Conservation (phyloP, 2,797 vertebrate genomes). For the Acanthornis magna region DNA sequence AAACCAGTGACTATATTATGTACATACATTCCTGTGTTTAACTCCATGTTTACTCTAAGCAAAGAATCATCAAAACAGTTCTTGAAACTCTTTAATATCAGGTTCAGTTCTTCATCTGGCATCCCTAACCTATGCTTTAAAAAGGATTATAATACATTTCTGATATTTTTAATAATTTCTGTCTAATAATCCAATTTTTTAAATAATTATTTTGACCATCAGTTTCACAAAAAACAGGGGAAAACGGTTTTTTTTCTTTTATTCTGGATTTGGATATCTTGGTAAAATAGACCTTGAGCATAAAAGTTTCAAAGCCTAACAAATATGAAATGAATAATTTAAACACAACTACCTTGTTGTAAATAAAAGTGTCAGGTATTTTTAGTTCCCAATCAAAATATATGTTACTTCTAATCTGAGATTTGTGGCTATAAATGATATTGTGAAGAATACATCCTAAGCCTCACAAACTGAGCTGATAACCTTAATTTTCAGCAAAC, state of each 20-base stretch:
- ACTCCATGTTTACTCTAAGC: neutral
- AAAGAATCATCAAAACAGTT: neutral
- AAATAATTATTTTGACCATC: neutral
- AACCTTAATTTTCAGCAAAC: neutral
- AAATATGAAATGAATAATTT: neutral
- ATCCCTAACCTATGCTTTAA: neutral
- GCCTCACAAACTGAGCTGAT: neutral
- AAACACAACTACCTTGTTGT: neutral
- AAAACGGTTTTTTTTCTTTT: neutral
- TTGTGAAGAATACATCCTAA: neutral
- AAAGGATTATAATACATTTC: neutral
- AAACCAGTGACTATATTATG: neutral
- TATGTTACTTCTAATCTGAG: neutral
- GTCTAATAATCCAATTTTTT: neutral
- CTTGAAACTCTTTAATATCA: neutral
- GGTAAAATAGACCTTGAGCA: neutral
- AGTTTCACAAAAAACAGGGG: neutral
- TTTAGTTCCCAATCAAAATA: neutral
- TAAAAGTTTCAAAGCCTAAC: neutral
- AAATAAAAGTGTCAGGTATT: neutral
- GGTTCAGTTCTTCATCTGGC: neutral
- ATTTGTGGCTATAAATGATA: neutral
- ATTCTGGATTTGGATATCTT: neutral
- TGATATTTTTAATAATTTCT: neutral
- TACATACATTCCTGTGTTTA: neutral